These are phyloP conservation scores for Macropus fuliginosus DNA, from an alignment of 2,797 vertebrate species.

Conservation along the genomic window DNA sequence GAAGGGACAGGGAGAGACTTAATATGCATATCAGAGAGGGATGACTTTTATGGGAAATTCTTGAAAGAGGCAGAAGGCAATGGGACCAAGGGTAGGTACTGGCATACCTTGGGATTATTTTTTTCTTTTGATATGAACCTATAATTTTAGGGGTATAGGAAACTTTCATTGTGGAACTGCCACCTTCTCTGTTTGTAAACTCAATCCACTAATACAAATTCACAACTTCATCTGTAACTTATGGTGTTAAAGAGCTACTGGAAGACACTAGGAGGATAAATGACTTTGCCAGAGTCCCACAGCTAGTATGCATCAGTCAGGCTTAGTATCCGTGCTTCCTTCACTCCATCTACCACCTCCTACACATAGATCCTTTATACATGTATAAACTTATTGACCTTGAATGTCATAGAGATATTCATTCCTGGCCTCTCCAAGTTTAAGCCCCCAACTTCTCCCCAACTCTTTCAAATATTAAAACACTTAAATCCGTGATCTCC, in stretches of 20 bases:
- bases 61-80: not conserved
- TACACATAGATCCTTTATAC: not conserved
- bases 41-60: not conserved
- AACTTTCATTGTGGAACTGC: not conserved
- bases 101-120: not conserved
- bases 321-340: not conserved
- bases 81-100: not conserved
- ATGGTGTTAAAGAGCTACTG: not conserved
- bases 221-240: not conserved
- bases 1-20: not conserved
- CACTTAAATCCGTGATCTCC: not conserved
- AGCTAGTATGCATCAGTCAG: not conserved
- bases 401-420: not conserved
- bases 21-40: not conserved
- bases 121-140: no score
- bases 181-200: not conserved
- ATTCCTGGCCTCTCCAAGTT: not conserved
- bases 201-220: not conserved
- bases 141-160: not conserved
- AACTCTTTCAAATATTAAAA: not conserved
- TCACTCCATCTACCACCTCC: not conserved
- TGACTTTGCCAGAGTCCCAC: not conserved
- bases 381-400: not conserved
- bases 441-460: not conserved
- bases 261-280: not conserved